phyloP scores from a whole-genome alignment of 2,888 invertebrate genomes.

The Xestoiulus laeticollis region DNA sequence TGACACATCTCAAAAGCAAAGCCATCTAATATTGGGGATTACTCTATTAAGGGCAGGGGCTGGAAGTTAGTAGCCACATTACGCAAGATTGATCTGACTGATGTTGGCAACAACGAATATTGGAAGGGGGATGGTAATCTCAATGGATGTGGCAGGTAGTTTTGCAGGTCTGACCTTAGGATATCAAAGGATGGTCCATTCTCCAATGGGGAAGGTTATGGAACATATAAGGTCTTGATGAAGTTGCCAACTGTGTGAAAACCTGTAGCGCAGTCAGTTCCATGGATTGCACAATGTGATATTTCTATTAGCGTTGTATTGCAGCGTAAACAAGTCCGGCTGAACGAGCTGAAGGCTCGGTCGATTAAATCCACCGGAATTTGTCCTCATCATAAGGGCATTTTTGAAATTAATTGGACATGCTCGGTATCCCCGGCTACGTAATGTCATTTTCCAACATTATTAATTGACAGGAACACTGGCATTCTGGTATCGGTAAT shows the following conservation, averaged over 20 bases:
- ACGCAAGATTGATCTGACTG: background rate
- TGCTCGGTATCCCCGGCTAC: background rate
- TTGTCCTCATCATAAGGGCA: background rate
- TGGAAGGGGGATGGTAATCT: background rate
- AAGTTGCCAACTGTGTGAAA: too few relatives aligned
- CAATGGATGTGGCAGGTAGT: background rate
- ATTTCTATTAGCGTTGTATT: too few relatives aligned
- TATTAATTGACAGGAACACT: background rate
- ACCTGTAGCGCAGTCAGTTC: too few relatives aligned
- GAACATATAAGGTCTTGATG: too few relatives aligned
- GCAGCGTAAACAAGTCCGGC: too few relatives aligned
- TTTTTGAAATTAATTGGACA: background rate
- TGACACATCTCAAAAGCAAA: conserved; percentile 16
- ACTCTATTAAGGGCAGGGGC: background rate
- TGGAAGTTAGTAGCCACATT: background rate
- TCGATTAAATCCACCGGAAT: background rate
- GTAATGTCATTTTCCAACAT: background rate
- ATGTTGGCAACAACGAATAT: background rate
- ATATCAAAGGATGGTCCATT: background rate
- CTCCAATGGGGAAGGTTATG: background rate
- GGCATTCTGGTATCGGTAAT: background rate
- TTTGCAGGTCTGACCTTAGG: background rate
- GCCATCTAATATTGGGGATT: conserved; percentile 8
- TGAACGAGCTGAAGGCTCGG: too few relatives aligned
- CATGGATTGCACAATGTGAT: too few relatives aligned